Evolutionary conservation across 1,140 invertebrate species (phyloP).

Genomic region (Scaptomyza pallida): DNA sequence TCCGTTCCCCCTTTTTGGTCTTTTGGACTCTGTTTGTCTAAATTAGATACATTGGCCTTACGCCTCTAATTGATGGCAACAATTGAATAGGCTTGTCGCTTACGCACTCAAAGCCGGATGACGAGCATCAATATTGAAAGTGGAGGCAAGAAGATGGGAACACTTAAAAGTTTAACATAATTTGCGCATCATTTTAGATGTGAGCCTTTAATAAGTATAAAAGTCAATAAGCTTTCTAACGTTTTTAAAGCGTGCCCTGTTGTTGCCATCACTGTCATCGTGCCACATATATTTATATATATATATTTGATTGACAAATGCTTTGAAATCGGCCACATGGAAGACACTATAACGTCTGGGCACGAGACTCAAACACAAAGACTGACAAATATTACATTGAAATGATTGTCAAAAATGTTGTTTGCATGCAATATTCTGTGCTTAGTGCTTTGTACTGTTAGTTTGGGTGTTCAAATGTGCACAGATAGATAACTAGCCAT

Average conservation of each 20-base stretch:
- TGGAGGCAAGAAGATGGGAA: no score
- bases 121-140: constrained; percentile 14
- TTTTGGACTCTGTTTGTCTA: constrained; percentile 25
- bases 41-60: constrained; percentile 42
- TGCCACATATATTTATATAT: background rate
- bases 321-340: constrained; percentile 40
- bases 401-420: constrained; percentile 58
- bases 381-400: constrained; percentile 39
- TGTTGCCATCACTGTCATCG: no score
- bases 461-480: background rate
- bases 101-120: constrained; percentile 22
- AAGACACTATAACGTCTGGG: constrained; percentile 22
- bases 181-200: no score
- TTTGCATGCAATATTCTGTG: constrained; percentile 46
- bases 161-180: no score
- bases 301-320: constrained; percentile 53
- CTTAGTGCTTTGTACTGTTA: background rate
- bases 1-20: constrained; percentile 48
- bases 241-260: no score
- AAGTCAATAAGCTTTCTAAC: no score
- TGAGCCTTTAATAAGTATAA: no score
- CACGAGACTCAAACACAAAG: background rate
- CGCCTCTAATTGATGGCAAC: constrained; percentile 68
- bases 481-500: constrained; percentile 25
- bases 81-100: constrained; percentile 42